These are phyloP conservation scores for Cantharis flavilabris DNA, from an alignment of 2,888 invertebrate species.

Conservation along the genomic window DNA sequence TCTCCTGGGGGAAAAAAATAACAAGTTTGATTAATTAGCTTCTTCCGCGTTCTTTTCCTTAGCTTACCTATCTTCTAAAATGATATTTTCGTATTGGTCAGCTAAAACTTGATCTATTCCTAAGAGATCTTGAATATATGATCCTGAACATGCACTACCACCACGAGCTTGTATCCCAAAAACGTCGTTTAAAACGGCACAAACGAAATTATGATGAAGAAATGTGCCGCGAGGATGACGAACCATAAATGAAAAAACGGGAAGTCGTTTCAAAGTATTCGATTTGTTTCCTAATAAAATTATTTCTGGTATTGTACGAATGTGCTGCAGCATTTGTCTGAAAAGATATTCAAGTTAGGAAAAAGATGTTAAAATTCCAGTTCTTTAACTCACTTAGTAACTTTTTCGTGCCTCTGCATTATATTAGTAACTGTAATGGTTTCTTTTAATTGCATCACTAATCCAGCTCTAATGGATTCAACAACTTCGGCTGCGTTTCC, in stretches of 20 bases:
- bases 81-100: constrained; percentile 72
- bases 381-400: constrained; percentile 66
- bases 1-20: constrained; percentile 49
- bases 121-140: constrained; percentile 82
- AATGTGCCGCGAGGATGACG: constrained; percentile 80
- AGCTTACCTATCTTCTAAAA: constrained; percentile 63
- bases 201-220: constrained; percentile 87
- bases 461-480: constrained; percentile 81
- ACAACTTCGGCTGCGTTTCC: constrained; percentile 77
- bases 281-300: constrained; percentile 75
- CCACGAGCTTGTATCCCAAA: constrained; percentile 88
- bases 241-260: constrained; percentile 86
- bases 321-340: constrained; percentile 80
- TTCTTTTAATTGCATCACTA: constrained; percentile 85
- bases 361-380: background rate
- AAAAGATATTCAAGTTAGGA: constrained; percentile 43
- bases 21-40: background rate
- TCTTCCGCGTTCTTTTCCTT: constrained; percentile 4
- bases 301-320: constrained; percentile 78
- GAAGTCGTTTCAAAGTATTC: constrained; percentile 69
- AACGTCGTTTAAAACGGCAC: constrained; percentile 85
- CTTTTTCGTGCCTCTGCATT: constrained; percentile 70
- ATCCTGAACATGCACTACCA: constrained; percentile 80
- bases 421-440: constrained; percentile 77
- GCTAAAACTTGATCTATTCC: constrained; percentile 81